Percentiles rank a stretch among this genome's conserved stretches.
Evolutionary conservation across 2,797 vertebrate genomes (phyloP).

Genomic region (Coccyzus lansbergi): DNA sequence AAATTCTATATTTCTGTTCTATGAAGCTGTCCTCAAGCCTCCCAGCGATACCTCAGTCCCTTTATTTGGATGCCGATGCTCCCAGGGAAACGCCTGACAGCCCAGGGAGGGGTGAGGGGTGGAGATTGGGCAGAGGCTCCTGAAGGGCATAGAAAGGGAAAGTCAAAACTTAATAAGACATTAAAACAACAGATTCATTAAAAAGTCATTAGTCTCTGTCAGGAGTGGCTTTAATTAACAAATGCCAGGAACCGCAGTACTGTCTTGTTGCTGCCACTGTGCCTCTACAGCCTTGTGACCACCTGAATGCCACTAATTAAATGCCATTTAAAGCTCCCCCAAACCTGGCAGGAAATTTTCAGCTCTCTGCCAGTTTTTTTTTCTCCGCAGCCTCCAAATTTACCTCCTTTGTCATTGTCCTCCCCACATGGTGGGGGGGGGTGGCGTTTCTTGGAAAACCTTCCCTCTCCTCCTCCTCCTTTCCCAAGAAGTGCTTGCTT

Average conservation of each 20-base stretch:
- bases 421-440: neutral
- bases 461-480: neutral
- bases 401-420: conserved; percentile 50
- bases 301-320: conserved; percentile 70
- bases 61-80: neutral
- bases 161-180: conserved; percentile 37
- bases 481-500: neutral
- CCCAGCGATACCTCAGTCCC: neutral
- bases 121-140: neutral
- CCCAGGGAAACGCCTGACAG: neutral
- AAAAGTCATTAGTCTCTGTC: conserved; percentile 64
- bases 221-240: conserved; percentile 68
- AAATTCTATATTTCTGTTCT: no score
- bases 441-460: neutral
- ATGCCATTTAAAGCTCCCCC: conserved; percentile 60
- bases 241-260: conserved; percentile 36
- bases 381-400: conserved; percentile 4
- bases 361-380: conserved; percentile 46
- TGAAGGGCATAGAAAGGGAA: neutral
- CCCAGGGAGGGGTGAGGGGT: accelerated
- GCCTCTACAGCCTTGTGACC: conserved; percentile 34
- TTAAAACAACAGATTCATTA: conserved; percentile 66
- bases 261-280: conserved; percentile 1
- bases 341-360: conserved; percentile 48
- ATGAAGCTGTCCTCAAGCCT: neutral